These are phyloP conservation scores for Achlya flavicornis DNA, from an alignment of 2,888 invertebrate species.

Conservation along the genomic window DNA sequence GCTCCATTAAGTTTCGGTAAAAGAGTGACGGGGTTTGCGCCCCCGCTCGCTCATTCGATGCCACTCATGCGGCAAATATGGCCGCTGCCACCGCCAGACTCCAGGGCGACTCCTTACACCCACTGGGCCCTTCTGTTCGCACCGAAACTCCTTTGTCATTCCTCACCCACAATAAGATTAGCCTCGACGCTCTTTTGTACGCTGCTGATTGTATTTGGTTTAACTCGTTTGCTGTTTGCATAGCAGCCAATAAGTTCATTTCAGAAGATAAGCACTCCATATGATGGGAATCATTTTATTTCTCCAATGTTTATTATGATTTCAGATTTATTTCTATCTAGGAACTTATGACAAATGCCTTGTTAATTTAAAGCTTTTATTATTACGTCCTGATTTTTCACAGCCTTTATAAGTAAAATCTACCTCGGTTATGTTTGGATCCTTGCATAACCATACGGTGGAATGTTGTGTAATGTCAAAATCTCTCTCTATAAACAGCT, in stretches of 20 bases:
- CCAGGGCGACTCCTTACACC: conserved; percentile 60
- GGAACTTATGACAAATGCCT: neutral
- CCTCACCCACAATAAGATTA: conserved; percentile 72
- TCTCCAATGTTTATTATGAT: neutral
- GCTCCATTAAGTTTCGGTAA: conserved; percentile 79
- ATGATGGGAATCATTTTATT: conserved; percentile 10
- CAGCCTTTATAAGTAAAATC: no score
- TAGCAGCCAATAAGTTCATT: conserved; percentile 28
- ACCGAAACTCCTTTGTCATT: conserved; percentile 55
- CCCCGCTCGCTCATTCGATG: conserved; percentile 57
- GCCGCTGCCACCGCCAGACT: conserved; percentile 72
- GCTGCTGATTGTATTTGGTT: conserved; percentile 66
- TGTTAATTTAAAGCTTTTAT: neutral
- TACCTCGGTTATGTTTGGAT: no score
- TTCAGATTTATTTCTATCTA: neutral
- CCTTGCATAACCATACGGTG: no score
- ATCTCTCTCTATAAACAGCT: no score
- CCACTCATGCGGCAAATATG: conserved; percentile 78
- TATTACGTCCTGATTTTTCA: no score
- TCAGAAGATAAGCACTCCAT: conserved; percentile 31
- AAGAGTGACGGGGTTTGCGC: conserved; percentile 67
- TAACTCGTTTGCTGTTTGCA: conserved; percentile 68
- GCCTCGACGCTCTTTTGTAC: conserved; percentile 66
- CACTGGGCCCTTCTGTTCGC: conserved; percentile 33
- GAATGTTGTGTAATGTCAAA: no score